Evolutionary conservation across 1,140 invertebrate species (phyloP), one percentile per base, ranked within the genome.

Genomic region (Lepidurus apus): DNA sequence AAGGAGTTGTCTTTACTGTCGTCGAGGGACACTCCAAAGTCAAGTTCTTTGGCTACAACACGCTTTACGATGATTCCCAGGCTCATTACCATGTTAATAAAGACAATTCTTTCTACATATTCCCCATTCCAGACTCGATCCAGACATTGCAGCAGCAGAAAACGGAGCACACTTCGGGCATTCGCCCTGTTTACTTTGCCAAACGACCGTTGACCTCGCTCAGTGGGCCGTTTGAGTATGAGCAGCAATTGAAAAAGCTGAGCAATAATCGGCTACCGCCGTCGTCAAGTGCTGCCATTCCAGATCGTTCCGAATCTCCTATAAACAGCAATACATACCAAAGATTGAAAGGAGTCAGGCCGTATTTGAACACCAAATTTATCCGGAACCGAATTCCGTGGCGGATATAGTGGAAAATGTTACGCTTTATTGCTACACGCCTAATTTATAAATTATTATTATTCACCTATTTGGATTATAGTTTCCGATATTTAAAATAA

Each of bases 1-100:
- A 79, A 79, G 78, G 78, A 8, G 74, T 45, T 21, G 75, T 79
- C 43, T 79, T 75, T 45, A 79, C 78, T 7, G 74, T 74, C 11
- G 75, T 43, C 1, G 73, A 79, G 43, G 78, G 78, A 13, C 78
- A 74, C 34, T 79, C 78, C 17, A 79, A 74, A 44, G 78, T 79
- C 9, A 74, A 74, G 65, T 74, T 79, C 11, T 79, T 79, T 74
- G 78, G 78, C 0, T 47, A 75, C 73, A 79, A 79, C 42, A 44
- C 78, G 1, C 42, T 79, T 17, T 74, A 79, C 43, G 65, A 77
- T 17, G 76, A 42, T 65, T 17, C 53, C 53, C 53, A 65, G 21
- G 53, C 53, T 21, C 53, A 65, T 7, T 65, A 65, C 13, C 53
- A 65, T 65, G 53, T 65, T 21, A 65, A 65, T 21, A 65, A 65